Evolutionary conservation across 1,140 invertebrate species (phyloP).

Genomic region (Pachypsylla venusta): DNA sequence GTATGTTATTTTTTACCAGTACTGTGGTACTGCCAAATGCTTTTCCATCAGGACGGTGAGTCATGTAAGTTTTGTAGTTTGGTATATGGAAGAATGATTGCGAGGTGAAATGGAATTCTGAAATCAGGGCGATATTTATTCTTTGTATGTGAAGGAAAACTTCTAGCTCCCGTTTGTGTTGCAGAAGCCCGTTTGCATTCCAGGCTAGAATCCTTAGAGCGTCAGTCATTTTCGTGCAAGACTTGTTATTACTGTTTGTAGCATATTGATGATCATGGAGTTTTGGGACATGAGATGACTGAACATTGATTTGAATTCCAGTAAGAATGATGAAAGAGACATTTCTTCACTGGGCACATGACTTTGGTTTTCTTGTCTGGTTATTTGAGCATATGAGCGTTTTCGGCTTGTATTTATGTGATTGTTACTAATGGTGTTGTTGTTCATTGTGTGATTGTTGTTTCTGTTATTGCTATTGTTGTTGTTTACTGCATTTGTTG

Average conservation of each 20-base stretch:
- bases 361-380: not conserved
- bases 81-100: conserved; percentile 17
- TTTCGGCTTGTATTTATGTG: too few species aligned
- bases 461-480: not conserved
- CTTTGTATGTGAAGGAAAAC: conserved; percentile 16
- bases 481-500: not conserved
- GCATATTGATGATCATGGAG: not conserved
- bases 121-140: conserved; percentile 19
- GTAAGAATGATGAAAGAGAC: not conserved
- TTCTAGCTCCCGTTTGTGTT: conserved; percentile 19
- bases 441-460: not conserved
- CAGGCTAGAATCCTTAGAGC: conserved; percentile 10
- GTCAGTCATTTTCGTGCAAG: conserved; percentile 5
- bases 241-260: not conserved
- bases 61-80: not conserved
- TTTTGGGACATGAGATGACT: not conserved
- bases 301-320: not conserved
- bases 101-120: conserved; percentile 20
- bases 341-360: not conserved
- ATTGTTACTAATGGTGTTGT: not conserved
- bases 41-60: not conserved
- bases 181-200: conserved; percentile 19
- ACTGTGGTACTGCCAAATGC: not conserved
- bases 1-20: not conserved
- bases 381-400: not conserved